phyloP scores from a whole-genome alignment of 1,140 invertebrate genomes.

The Drosophila willistoni region DNA sequence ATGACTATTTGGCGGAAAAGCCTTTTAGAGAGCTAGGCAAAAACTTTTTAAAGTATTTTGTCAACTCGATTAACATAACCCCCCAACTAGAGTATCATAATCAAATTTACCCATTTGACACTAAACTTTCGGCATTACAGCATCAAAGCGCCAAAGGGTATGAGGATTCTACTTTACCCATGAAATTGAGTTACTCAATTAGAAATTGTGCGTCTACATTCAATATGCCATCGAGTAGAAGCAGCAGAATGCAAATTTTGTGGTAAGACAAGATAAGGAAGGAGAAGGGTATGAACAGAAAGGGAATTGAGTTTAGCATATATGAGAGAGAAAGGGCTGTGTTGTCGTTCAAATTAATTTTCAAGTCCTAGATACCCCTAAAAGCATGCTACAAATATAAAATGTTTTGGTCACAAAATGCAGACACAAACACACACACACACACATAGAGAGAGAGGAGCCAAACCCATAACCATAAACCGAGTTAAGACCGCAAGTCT shows the following conservation, averaged over 20 bases:
- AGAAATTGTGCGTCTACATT: slow-evolving; percentile 60
- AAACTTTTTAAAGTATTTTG: slow-evolving; percentile 78
- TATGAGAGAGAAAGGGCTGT: not conserved
- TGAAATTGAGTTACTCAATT: slow-evolving; percentile 77
- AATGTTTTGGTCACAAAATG: slow-evolving; percentile 40
- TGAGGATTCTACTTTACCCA: slow-evolving; percentile 22
- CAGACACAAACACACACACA: slow-evolving; percentile 19
- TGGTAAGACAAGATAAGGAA: slow-evolving; percentile 27
- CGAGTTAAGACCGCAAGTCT: slow-evolving; percentile 46
- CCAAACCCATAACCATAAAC: slow-evolving; percentile 36
- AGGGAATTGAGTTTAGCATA: no score
- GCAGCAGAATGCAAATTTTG: slow-evolving; percentile 42
- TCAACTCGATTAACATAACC: slow-evolving; percentile 76
- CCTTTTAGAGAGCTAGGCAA: slow-evolving; percentile 31
- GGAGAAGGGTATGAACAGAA: slow-evolving; percentile 15
- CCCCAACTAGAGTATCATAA: slow-evolving; percentile 68
- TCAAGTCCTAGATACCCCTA: slow-evolving; percentile 7
- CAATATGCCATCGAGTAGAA: slow-evolving; percentile 47
- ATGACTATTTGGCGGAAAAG: slow-evolving; percentile 39
- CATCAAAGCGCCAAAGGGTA: not conserved
- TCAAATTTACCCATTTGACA: slow-evolving; percentile 78
- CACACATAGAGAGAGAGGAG: slow-evolving; percentile 27
- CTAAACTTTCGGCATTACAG: slow-evolving; percentile 58
- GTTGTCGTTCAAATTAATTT: slow-evolving; percentile 20
- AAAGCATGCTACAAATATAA: slow-evolving; percentile 40